phyloP scores from a whole-genome alignment of 2,888 invertebrate species.

The Scaptomyza parva region DNA sequence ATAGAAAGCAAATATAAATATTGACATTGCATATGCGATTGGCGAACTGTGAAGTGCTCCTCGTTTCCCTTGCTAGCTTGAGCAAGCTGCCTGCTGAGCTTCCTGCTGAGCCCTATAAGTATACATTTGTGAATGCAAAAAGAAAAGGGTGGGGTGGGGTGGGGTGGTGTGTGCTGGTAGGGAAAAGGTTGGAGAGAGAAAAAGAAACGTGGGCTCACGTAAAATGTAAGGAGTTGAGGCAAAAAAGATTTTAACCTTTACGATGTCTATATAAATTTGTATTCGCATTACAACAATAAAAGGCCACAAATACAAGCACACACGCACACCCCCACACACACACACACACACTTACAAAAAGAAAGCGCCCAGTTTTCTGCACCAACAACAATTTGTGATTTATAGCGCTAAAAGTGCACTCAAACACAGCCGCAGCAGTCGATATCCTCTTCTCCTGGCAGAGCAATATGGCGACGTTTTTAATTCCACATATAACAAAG shows the following conservation, averaged over 20 bases:
- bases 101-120: conserved; percentile 48
- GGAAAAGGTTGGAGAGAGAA: too few relatives aligned
- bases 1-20: conserved; percentile 78
- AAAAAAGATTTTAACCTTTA: conserved; percentile 77
- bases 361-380: conserved; percentile 14
- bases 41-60: conserved; percentile 40
- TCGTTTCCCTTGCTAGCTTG: background rate
- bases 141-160: background rate
- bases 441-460: conserved; percentile 36
- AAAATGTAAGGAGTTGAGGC: conserved; percentile 60
- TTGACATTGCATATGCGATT: conserved; percentile 79
- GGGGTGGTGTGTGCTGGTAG: too few relatives aligned
- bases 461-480: conserved; percentile 76
- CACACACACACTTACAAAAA: background rate
- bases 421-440: conserved; percentile 51
- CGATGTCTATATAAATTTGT: conserved; percentile 82
- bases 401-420: conserved; percentile 79
- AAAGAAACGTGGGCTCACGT: conserved; percentile 40
- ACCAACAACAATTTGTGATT: conserved; percentile 70
- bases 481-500: conserved; percentile 76
- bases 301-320: conserved; percentile 30
- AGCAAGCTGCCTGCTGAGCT: conserved; percentile 10
- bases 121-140: conserved; percentile 5
- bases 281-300: conserved; percentile 81
- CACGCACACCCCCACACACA: background rate